phyloP scores from a whole-genome alignment of 2,888 invertebrate species.

The Philaethria dido region DNA sequence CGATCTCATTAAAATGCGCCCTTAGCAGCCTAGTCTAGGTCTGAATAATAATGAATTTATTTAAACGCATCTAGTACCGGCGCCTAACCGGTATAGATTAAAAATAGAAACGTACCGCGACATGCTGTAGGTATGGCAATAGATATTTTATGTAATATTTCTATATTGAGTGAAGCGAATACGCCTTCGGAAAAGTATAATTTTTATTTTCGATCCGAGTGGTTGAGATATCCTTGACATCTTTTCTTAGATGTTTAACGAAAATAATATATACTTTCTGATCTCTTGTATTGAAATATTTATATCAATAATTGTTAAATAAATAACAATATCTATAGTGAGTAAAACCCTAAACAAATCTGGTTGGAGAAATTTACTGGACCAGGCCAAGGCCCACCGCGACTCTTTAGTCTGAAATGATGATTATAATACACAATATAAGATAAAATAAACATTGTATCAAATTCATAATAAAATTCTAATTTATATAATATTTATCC shows the following conservation, averaged over 20 bases:
- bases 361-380: too few species aligned
- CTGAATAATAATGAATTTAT: conserved; percentile 30
- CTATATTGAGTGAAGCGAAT: background rate
- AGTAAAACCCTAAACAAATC: too few species aligned
- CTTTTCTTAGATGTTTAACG: background rate
- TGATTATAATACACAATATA: too few species aligned
- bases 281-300: background rate
- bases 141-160: conserved; percentile 2
- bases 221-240: conserved; percentile 11
- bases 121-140: background rate
- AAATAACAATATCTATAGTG: too few species aligned
- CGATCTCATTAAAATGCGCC: conserved; percentile 39
- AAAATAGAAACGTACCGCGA: conserved; percentile 33
- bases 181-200: background rate
- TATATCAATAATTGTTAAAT: background rate
- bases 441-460: background rate
- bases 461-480: too few species aligned
- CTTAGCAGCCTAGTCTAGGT: conserved; percentile 35
- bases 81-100: conserved; percentile 27
- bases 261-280: conserved; percentile 8
- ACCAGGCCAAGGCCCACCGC: too few species aligned
- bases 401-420: too few species aligned
- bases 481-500: too few species aligned
- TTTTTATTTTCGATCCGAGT: conserved; percentile 6
- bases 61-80: conserved; percentile 7